phyloP scores from a whole-genome alignment of 1,140 invertebrate genomes.

The Hyposmocoma kahamanoa region DNA sequence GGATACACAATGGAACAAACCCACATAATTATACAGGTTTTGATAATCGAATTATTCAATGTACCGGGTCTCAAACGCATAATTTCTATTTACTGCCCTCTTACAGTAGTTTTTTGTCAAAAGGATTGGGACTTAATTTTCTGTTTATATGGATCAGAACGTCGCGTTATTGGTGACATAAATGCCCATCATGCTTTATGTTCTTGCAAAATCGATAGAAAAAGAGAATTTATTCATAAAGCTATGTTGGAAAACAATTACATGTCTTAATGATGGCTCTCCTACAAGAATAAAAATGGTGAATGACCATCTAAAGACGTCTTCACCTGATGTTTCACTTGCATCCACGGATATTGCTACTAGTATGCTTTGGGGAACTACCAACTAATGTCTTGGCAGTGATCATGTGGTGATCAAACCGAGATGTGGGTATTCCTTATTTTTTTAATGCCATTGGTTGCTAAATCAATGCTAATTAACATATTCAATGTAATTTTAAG shows the following conservation, averaged over 20 bases:
- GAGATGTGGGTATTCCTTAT: neutral
- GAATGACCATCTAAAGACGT: neutral
- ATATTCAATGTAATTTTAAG: neutral
- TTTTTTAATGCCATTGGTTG: neutral
- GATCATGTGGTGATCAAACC: neutral
- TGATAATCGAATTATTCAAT: conserved; percentile 4
- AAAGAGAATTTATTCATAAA: neutral
- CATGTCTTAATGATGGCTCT: conserved; percentile 1
- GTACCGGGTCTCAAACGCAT: conserved; percentile 1
- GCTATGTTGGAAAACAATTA: conserved; percentile 1
- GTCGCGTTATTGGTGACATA: neutral
- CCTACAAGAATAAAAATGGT: conserved; percentile 1
- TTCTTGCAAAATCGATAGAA: conserved; percentile 1
- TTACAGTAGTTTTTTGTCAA: neutral
- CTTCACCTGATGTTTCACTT: conserved; percentile 4
- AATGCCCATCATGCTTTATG: conserved; percentile 3
- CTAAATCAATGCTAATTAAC: neutral
- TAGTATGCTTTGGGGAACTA: neutral
- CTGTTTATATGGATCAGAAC: neutral
- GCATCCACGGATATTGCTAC: conserved; percentile 1
- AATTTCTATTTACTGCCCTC: conserved; percentile 4
- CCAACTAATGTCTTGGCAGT: neutral
- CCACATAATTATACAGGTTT: conserved; percentile 1
- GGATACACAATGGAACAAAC: neutral
- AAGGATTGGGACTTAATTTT: conserved; percentile 1